phyloP scores from a whole-genome alignment of 2,797 vertebrate genomes.

The Chiloscyllium punctatum region DNA sequence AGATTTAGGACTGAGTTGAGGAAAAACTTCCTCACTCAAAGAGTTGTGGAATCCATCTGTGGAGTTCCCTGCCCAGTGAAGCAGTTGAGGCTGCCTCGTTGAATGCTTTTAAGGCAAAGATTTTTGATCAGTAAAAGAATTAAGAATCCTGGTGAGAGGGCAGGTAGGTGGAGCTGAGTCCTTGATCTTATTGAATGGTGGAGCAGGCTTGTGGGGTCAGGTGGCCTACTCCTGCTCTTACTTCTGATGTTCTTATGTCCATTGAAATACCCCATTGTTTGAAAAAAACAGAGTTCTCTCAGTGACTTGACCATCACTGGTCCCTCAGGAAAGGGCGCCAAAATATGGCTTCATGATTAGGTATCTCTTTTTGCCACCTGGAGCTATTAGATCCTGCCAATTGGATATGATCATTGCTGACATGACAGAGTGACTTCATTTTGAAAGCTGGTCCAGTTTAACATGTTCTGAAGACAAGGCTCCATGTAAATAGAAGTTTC shows the following conservation, averaged over 20 bases:
- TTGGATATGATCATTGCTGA: not conserved
- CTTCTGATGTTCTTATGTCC: not conserved
- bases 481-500: not conserved
- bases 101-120: too few relatives aligned
- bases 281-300: not conserved
- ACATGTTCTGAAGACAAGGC: not conserved
- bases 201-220: too few relatives aligned
- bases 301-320: not conserved
- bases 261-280: not conserved
- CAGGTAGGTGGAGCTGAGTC: too few relatives aligned
- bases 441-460: not conserved
- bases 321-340: not conserved
- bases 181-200: too few relatives aligned
- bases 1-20: too few relatives aligned
- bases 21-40: too few relatives aligned
- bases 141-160: too few relatives aligned
- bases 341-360: not conserved
- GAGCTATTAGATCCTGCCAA: not conserved
- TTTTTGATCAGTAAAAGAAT: too few relatives aligned
- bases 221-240: too few relatives aligned
- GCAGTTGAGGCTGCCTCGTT: too few relatives aligned
- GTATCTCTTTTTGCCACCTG: not conserved
- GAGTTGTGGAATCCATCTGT: too few relatives aligned
- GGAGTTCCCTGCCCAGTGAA: too few relatives aligned
- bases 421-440: not conserved